Percentiles rank a stretch among this genome's conserved stretches.
These are phyloP conservation scores for Oligia strigilis DNA, from an alignment of 2,888 invertebrate genomes.

Conservation along the genomic window DNA sequence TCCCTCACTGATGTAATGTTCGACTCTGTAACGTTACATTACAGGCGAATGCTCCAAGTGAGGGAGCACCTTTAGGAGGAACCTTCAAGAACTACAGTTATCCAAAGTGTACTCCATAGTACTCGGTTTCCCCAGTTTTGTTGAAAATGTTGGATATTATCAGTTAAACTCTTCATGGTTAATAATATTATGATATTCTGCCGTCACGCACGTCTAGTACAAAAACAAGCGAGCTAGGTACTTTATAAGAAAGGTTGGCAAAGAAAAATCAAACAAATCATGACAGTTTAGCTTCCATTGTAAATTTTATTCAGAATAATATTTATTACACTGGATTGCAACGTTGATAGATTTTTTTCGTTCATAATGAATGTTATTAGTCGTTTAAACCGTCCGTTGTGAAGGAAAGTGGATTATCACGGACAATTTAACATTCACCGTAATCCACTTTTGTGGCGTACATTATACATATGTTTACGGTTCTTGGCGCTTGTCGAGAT, in stretches of 20 bases:
- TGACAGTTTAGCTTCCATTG: background rate
- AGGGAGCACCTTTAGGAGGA: too few relatives aligned
- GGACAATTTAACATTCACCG: constrained; percentile 40
- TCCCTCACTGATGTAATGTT: too few relatives aligned
- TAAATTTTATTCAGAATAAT: constrained; percentile 9
- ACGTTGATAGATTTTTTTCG: background rate
- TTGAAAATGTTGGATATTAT: constrained; percentile 12
- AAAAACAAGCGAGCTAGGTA: background rate
- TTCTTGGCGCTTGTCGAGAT: constrained; percentile 16
- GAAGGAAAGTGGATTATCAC: constrained; percentile 47
- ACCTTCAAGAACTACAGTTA: background rate
- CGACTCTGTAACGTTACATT: too few relatives aligned
- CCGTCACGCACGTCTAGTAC: background rate
- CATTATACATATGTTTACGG: constrained; percentile 30
- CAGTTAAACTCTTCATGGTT: background rate
- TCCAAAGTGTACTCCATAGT: background rate
- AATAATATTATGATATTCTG: constrained; percentile 1
- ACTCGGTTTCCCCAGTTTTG: background rate
- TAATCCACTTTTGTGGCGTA: constrained; percentile 27
- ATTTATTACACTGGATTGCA: background rate
- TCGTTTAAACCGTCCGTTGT: constrained; percentile 3
- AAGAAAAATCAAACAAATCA: background rate
- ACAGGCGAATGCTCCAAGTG: too few relatives aligned
- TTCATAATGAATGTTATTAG: constrained; percentile 1
- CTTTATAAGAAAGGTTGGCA: constrained; percentile 6